phyloP scores from a whole-genome alignment of 2,113 vertebrate genomes.

The Burhinus bistriatus region DNA sequence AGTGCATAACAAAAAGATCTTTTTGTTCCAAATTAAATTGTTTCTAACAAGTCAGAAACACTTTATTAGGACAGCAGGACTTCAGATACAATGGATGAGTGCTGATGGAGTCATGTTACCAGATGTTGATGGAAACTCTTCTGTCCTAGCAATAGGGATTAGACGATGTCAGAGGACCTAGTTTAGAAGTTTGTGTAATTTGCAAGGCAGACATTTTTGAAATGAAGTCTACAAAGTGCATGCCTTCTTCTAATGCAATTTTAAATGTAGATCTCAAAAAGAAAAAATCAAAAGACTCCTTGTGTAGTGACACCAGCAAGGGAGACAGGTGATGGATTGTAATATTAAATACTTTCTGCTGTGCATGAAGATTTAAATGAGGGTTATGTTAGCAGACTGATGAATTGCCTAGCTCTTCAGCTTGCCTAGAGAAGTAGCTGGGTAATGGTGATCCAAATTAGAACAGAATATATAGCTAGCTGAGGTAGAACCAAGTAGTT shows the following conservation, averaged over 20 bases:
- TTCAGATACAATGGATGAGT: not conserved
- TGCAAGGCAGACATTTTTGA: not conserved
- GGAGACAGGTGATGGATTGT: not conserved
- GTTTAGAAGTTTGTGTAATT: not conserved
- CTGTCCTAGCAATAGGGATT: not conserved
- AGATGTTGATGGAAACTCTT: not conserved
- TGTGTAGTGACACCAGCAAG: not conserved
- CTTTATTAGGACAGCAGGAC: not conserved
- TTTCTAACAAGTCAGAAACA: not conserved
- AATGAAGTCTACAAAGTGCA: not conserved
- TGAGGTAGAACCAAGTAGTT: not conserved
- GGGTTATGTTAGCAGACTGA: not conserved
- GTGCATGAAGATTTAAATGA: not conserved
- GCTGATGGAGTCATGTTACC: not conserved
- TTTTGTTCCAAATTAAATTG: not conserved
- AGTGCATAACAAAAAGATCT: not conserved
- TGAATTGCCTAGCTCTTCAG: not conserved
- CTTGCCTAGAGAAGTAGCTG: not conserved
- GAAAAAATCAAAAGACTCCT: not conserved
- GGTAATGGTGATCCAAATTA: not conserved
- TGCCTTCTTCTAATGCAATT: not conserved
- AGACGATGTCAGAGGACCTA: not conserved
- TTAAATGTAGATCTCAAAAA: not conserved
- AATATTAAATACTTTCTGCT: not conserved
- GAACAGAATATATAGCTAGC: not conserved